Base-by-base conservation (phyloP, 2,113 vertebrate species). In the Sialia sialis region DNA sequence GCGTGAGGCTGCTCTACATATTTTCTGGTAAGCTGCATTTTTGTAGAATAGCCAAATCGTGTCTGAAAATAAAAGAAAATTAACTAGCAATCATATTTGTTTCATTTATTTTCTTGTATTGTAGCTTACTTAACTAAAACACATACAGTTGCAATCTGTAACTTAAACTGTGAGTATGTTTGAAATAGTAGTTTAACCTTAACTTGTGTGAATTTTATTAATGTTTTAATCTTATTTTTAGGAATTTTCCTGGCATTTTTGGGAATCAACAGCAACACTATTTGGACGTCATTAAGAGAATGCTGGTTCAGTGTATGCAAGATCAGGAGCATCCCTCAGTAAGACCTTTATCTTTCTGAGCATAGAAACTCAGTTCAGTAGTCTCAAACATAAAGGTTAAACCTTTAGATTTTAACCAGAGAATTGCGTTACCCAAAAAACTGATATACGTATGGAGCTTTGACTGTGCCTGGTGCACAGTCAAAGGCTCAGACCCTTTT, bases 241-340 rank as follows among this genome's bases (percentile, higher is more conserved):
- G 99, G 99, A 99, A 99, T 97, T 99, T 99, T 81, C 99, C 99
- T 52, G 99, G 99, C 67, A 99, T 99, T 95, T 99, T 99, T 97
- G 99, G 99, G 82, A 99, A 99, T 97, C 99, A 99, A 90, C 99
- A 99, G 96, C 99, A 99, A 82, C 99, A 99, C 95, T 99, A 99
- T 90, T 97, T 99, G 97, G 99, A 99, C 4, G 99, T 99, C 52
- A 99, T 99, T 97, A 99, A 99, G 91, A 98, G 99, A 75, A 99
- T 99, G 99, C 97, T 99, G 84, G 99, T 99, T 67, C 99, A 99
- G 84, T 99, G 99, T 96, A 99, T 99, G 99, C 99, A 99, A 97
- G 99, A 99, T 96, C 99, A 99, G 96, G 98, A 99, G 21, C 98
- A 99, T 97, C 98, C 98, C 77, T 98, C 98, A 94, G 99, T 99